Base-by-base conservation (phyloP, 2,113 vertebrate genomes). In the Aythya baeri region DNA sequence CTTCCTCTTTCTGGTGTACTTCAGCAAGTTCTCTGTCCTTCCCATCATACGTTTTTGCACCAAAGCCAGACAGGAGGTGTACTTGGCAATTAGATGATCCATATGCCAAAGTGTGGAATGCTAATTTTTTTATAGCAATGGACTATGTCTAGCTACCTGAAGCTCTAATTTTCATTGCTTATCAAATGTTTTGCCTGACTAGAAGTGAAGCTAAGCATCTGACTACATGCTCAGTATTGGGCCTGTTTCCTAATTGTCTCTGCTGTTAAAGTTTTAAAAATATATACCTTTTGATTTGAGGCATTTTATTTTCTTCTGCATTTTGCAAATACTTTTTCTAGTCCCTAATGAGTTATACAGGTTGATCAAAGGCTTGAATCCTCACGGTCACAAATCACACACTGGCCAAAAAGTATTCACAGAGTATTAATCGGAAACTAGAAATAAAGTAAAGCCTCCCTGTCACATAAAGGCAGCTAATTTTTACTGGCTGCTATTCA, bases 401-500 rank as follows among this genome's bases (percentile, higher is more conserved):
- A 50, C n/a, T 63, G 34, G 34, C 32, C 85, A 81, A 95, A 97
- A 74, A 83, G 70, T 26, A 83, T 84, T 93, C 65, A 79, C 32
- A 86, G 58, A 96, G 63, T 31, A 79, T 97, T 97, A 95, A 88
- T 93, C 95, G 94, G 80, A 91, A 93, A 96, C 94, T 65, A 94
- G 44, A 73, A 94, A 76, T 67, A 93, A 96, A 91, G 49, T 81
- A 55, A 75, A 96, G 31, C 36, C 31, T 86, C 44, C 91, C 80
- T 86, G 74, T 52, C 88, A 32, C 49, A 83, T 67, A 94, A 92
- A 96, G 73, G 5, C 70, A 93, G 61, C 61, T 57, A 46, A 72
- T 87, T 95, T 93, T 92, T 92, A 94, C 73, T 95, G 94, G 74
- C 79, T 94, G 72, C 70, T 91, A 83, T 97, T 97, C 93, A 97